Conservation (phyloP, 2,113 vertebrate genomes). For the Formicarius rufipectus region DNA sequence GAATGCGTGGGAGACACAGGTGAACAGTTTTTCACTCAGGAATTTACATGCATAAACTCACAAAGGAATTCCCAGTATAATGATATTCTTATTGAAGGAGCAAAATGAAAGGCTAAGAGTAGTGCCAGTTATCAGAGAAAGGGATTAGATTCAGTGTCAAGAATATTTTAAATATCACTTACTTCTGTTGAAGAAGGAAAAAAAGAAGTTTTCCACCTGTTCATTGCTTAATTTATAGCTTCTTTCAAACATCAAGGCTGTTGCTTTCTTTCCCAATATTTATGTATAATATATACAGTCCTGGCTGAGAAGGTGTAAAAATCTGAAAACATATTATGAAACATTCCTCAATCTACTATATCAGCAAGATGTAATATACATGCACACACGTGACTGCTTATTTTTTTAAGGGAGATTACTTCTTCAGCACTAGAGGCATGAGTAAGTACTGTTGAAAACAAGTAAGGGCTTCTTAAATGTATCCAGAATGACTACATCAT, state of each 20-base stretch:
- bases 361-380: constrained; percentile 27
- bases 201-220: neutral
- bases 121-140: constrained; percentile 23
- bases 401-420: neutral
- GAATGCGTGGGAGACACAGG: neutral
- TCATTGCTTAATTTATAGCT: constrained; percentile 53
- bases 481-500: neutral
- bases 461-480: neutral
- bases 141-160: constrained; percentile 1
- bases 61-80: neutral
- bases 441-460: neutral
- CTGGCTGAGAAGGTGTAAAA: constrained; percentile 50
- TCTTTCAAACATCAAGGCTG: constrained; percentile 50
- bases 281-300: constrained; percentile 58
- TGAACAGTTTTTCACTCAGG: neutral
- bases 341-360: neutral
- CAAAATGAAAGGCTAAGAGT: constrained; percentile 3
- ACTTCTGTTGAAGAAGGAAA: neutral
- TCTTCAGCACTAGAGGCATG: neutral
- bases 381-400: neutral
- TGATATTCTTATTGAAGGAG: constrained; percentile 25
- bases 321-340: constrained; percentile 64
- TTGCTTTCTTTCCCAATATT: constrained; percentile 54
- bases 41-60: neutral
- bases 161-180: constrained; percentile 29